These are phyloP conservation scores for Neotoxoptera formosana DNA, from an alignment of 1,140 invertebrate species.

Conservation along the genomic window DNA sequence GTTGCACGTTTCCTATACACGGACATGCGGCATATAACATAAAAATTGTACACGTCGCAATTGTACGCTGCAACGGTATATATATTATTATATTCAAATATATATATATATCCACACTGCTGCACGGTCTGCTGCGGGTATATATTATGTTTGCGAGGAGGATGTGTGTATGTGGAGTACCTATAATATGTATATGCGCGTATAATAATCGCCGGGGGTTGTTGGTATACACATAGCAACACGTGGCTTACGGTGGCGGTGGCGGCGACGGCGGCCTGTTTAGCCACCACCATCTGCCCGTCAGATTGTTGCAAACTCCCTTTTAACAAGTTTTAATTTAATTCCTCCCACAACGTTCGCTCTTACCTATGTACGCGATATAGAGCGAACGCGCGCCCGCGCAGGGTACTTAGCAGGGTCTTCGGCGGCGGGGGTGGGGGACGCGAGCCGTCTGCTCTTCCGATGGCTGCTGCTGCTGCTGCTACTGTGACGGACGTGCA, in stretches of 20 bases:
- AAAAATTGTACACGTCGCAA: not conserved
- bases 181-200: not conserved
- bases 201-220: conserved; percentile 42
- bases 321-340: conserved; percentile 58
- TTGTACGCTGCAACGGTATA: not conserved
- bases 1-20: not conserved
- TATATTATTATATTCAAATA: not conserved
- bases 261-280: conserved; percentile 18
- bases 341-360: conserved; percentile 50
- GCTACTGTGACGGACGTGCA: conserved; percentile 47
- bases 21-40: not conserved
- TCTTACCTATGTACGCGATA: not conserved
- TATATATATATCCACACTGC: not conserved
- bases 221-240: conserved; percentile 13
- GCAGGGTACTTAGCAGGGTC: conserved; percentile 49
- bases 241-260: conserved; percentile 37
- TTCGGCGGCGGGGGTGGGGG: not conserved
- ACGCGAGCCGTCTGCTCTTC: conserved; percentile 53
- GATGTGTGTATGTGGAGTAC: not conserved
- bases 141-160: not conserved
- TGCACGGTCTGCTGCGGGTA: not conserved
- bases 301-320: conserved; percentile 58
- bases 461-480: not conserved
- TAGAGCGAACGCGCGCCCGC: not conserved
- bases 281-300: conserved; percentile 56